A percentile compares a stretch with the other conserved stretches of the same genome.
Conservation (phyloP, 2,888 invertebrate genomes). For the Epinotia bilunana region DNA sequence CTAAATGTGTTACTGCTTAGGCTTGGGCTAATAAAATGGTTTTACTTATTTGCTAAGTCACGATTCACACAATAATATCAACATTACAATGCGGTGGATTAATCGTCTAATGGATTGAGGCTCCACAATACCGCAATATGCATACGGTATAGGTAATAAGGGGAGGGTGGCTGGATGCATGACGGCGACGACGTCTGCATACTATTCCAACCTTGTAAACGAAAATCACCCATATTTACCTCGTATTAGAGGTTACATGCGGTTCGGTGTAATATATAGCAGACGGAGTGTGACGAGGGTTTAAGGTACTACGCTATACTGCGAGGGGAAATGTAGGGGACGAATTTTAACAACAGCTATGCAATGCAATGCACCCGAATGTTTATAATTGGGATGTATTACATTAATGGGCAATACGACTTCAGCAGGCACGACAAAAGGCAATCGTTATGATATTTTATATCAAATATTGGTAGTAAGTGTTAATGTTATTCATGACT, state of each 20-base stretch:
- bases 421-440: background rate
- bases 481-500: background rate
- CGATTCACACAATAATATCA: constrained; percentile 59
- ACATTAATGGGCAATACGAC: constrained; percentile 16
- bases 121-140: constrained; percentile 79
- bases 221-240: constrained; percentile 60
- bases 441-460: background rate
- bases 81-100: constrained; percentile 71
- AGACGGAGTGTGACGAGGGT: constrained; percentile 76
- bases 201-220: constrained; percentile 46
- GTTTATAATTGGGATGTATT: constrained; percentile 22
- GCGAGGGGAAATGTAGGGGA: constrained; percentile 58
- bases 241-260: constrained; percentile 53
- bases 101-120: constrained; percentile 80
- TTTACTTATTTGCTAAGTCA: constrained; percentile 47
- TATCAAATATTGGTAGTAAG: background rate
- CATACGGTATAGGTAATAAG: constrained; percentile 79
- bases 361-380: constrained; percentile 35
- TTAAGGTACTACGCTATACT: constrained; percentile 62
- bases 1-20: constrained; percentile 1
- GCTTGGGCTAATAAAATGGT: background rate
- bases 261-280: constrained; percentile 59
- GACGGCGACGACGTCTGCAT: constrained; percentile 62
- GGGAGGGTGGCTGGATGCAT: constrained; percentile 78
- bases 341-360: constrained; percentile 39